Evolutionary conservation across 2,888 invertebrate genomes (phyloP).

Genomic region (Vannuccia rotundouncinata): DNA sequence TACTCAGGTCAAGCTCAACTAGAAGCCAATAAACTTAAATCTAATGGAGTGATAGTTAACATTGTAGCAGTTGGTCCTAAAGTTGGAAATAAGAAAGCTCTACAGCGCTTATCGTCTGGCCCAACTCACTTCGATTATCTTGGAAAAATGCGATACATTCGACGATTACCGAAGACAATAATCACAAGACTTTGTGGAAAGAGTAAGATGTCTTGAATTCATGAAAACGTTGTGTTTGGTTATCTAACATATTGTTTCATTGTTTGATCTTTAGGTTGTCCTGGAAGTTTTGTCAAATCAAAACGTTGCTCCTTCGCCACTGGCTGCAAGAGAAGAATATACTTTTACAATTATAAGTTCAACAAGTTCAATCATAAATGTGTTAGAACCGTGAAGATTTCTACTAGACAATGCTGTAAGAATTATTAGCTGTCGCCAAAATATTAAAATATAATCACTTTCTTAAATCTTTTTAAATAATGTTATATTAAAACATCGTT

Average conservation of each 20-base stretch:
- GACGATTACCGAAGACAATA: constrained; percentile 19
- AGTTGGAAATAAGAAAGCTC: background rate
- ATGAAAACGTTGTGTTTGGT: background rate
- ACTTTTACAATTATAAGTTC: constrained; percentile 31
- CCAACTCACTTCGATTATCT: constrained; percentile 9
- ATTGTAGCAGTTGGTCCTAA: constrained; percentile 18
- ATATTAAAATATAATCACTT: no score
- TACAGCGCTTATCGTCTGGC: background rate
- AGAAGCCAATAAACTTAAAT: background rate
- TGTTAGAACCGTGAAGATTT: background rate
- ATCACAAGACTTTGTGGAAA: constrained; percentile 28
- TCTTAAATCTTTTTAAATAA: no score
- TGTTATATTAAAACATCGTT: no score
- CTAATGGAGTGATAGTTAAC: constrained; percentile 6
- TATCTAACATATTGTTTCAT: background rate
- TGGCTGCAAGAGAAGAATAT: constrained; percentile 24
- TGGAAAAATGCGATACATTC: background rate
- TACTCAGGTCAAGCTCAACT: background rate
- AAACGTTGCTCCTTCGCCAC: constrained; percentile 19
- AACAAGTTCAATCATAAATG: background rate
- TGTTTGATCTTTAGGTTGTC: constrained; percentile 24
- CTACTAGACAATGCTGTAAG: constrained; percentile 17
- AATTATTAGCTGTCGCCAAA: background rate
- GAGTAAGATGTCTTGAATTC: background rate
- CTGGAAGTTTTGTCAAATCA: background rate